A percentile compares a stretch with the other conserved stretches of the same genome.
phyloP scores from a whole-genome alignment of 2,888 invertebrate species.

The Allophyes oxyacanthae region DNA sequence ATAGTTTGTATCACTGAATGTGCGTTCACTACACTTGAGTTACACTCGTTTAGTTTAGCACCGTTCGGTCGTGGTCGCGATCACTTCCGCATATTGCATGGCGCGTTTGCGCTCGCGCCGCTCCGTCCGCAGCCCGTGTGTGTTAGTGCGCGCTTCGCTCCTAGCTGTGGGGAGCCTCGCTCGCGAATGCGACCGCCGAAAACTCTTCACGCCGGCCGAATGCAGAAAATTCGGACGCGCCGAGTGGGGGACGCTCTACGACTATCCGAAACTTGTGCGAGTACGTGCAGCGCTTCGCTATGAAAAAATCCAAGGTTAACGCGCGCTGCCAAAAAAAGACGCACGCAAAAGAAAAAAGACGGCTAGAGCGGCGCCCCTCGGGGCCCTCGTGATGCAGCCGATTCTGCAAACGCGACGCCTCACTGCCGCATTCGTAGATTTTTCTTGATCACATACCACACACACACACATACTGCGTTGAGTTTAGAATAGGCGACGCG shows the following conservation, averaged over 20 bases:
- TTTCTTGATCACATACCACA: conserved; percentile 50
- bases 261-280: conserved; percentile 87
- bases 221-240: conserved; percentile 89
- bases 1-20: conserved; percentile 85
- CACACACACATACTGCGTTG: conserved; percentile 39
- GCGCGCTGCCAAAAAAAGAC: conserved; percentile 89
- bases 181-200: conserved; percentile 89
- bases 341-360: conserved; percentile 88
- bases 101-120: conserved; percentile 72
- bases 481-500: conserved; percentile 35
- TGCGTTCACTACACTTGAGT: conserved; percentile 82
- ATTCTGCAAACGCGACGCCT: conserved; percentile 75
- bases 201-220: conserved; percentile 86
- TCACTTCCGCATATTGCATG: conserved; percentile 88
- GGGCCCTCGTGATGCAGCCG: conserved; percentile 82
- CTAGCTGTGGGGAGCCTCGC: conserved; percentile 83
- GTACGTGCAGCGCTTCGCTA: conserved; percentile 88
- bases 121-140: conserved; percentile 69
- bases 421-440: conserved; percentile 60
- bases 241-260: conserved; percentile 88
- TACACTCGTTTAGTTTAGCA: conserved; percentile 74
- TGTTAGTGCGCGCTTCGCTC: conserved; percentile 78
- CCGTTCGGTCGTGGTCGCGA: conserved; percentile 70
- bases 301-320: conserved; percentile 89
- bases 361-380: conserved; percentile 84